These are phyloP conservation scores for Ornithoptera alexandrae DNA, from an alignment of 2,888 invertebrate genomes.

Conservation along the genomic window DNA sequence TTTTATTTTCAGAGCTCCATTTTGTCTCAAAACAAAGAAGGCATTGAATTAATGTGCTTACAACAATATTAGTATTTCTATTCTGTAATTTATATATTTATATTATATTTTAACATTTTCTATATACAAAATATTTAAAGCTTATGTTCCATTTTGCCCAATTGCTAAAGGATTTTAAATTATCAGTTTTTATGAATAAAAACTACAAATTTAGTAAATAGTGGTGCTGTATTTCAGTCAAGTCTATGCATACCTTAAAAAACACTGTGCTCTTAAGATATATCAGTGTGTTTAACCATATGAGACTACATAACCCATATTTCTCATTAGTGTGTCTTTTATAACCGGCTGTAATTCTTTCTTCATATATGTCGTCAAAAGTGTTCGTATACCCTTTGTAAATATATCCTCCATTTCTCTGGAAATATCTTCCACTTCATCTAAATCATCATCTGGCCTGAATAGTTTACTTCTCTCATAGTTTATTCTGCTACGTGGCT, in stretches of 20 bases:
- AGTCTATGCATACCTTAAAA: constrained; percentile 15
- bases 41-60: too few species aligned
- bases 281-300: constrained; percentile 80
- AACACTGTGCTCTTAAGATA: constrained; percentile 9
- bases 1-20: too few species aligned
- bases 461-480: constrained; percentile 74
- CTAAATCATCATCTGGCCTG: constrained; percentile 75
- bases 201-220: background rate
- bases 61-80: too few species aligned
- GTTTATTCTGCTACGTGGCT: constrained; percentile 59
- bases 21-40: too few species aligned
- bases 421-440: constrained; percentile 84
- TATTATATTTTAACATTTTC: too few species aligned
- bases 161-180: background rate
- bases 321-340: constrained; percentile 91
- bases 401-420: constrained; percentile 92
- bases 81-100: too few species aligned
- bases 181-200: background rate
- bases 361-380: constrained; percentile 91
- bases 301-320: constrained; percentile 92
- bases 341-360: constrained; percentile 90
- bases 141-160: background rate
- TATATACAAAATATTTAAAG: background rate
- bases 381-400: constrained; percentile 88
- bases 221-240: constrained; percentile 27